Evolutionary conservation across 2,797 vertebrate genomes (phyloP).

Genomic region (Myripristis jacobus): DNA sequence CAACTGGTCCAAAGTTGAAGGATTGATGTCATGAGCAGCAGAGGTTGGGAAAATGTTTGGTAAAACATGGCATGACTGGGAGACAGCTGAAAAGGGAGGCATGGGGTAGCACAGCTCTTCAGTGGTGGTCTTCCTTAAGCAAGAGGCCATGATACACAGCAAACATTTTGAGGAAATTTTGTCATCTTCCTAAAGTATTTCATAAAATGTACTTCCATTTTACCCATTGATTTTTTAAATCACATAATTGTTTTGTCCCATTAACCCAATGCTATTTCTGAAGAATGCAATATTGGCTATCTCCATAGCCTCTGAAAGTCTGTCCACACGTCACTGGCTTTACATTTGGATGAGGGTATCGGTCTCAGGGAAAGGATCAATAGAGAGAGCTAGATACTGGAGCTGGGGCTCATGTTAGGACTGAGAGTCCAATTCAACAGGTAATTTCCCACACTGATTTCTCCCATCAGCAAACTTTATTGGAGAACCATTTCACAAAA

Average conservation of each 20-base stretch:
- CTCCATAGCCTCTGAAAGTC: constrained; percentile 37
- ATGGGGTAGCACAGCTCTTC: constrained; percentile 44
- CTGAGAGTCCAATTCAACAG: constrained; percentile 41
- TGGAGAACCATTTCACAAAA: constrained; percentile 16
- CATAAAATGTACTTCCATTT: constrained; percentile 32
- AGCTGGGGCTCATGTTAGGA: constrained; percentile 8
- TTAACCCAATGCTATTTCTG: constrained; percentile 45
- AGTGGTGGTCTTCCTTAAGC: constrained; percentile 39
- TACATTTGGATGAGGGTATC: background rate
- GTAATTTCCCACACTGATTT: constrained; percentile 46
- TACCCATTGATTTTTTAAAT: constrained; percentile 35
- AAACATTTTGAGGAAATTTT: constrained; percentile 42
- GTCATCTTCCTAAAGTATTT: constrained; percentile 41
- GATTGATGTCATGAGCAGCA: constrained; percentile 41
- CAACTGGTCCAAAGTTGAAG: constrained; percentile 28
- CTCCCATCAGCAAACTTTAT: constrained; percentile 48
- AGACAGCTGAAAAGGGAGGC: constrained; percentile 31
- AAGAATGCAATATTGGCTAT: constrained; percentile 39
- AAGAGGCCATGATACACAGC: constrained; percentile 65
- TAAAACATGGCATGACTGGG: constrained; percentile 49
- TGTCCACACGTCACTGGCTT: constrained; percentile 30
- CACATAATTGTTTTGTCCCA: constrained; percentile 55
- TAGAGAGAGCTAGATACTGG: constrained; percentile 42
- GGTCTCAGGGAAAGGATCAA: constrained; percentile 7
- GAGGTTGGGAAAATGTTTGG: constrained; percentile 42